Conservation (phyloP, 1,140 invertebrate species). For the Asbolus verrucosus region DNA sequence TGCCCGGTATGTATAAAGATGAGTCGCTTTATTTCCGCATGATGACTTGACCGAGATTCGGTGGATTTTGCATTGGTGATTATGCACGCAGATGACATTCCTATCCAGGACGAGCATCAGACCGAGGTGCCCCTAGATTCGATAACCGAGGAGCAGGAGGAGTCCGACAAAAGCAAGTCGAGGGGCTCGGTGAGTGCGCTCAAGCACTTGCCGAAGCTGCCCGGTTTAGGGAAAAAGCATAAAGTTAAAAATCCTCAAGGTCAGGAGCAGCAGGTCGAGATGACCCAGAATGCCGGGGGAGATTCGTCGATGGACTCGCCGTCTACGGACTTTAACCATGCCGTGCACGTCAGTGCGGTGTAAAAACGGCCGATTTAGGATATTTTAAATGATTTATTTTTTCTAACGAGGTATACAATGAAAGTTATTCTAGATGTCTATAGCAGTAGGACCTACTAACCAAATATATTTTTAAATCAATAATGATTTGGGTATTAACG, state of each 20-base stretch:
- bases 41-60: constrained; percentile 8
- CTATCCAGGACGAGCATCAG: constrained; percentile 61
- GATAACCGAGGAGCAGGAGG: constrained; percentile 63
- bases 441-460: constrained; percentile 4
- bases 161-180: constrained; percentile 56
- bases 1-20: constrained; percentile 78
- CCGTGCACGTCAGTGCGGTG: constrained; percentile 63
- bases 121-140: constrained; percentile 60
- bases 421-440: constrained; percentile 26
- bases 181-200: constrained; percentile 59
- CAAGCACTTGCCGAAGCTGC: constrained; percentile 63
- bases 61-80: constrained; percentile 31
- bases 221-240: constrained; percentile 62
- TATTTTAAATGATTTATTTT: constrained; percentile 39
- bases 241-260: constrained; percentile 57
- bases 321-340: constrained; percentile 52
- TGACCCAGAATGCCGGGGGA: constrained; percentile 47
- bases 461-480: background rate
- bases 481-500: background rate
- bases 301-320: constrained; percentile 49
- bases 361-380: constrained; percentile 48
- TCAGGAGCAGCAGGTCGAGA: constrained; percentile 47
- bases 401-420: constrained; percentile 41
- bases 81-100: constrained; percentile 62
- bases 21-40: constrained; percentile 7